Evolutionary conservation across 2,797 vertebrate species (phyloP), one percentile per base, ranked within the genome.

Genomic region (Sebastes ruberrimus): DNA sequence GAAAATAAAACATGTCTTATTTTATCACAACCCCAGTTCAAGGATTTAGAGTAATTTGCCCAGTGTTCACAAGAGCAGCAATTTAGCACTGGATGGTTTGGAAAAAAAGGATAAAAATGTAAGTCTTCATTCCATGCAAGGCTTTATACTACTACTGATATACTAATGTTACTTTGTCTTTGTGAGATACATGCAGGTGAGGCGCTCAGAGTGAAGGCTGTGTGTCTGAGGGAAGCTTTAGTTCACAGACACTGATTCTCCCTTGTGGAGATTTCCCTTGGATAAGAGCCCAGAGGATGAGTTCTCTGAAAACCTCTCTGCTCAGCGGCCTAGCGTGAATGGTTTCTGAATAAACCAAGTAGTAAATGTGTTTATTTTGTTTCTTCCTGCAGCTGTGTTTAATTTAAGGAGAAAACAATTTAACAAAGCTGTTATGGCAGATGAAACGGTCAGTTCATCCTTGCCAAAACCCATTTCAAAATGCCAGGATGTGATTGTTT

Each of bases 381-480:
- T 63, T 16, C 46, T 4, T 61, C 7, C 68, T 60, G 63, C 67
- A 53, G 63, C 74, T 78, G 72, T 5, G 25, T 79, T 69, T 81
- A 78, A 78, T 59, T 71, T 22, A n/a, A 42, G 16, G 11, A 72
- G 38, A 78, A 72, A 73, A 56, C 42, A 68, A 55, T 61, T 55
- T 6, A 76, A 76, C 70, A 65, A 77, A 81, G 71, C 57, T 0
- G 14, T 55, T 63, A 67, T 10, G 28, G 71, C n/a, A 76, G 63
- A 83, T 70, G 23, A 72, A 73, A 78, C 3, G 25, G 62, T 52
- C 20, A 22, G 3, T 35, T 70, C 57, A 72, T 80, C 22, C 2
- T 52, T 57, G 67, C 63, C 74, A 76, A 70, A 82, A 66, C 49
- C 62, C 49, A 65, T 82, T 78, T 65, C 0, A 69, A 57, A 57